A percentile compares a stretch with the other conserved stretches of the same genome.
Conservation (phyloP, 2,113 vertebrate genomes). For the Himantopus leucocephalus region DNA sequence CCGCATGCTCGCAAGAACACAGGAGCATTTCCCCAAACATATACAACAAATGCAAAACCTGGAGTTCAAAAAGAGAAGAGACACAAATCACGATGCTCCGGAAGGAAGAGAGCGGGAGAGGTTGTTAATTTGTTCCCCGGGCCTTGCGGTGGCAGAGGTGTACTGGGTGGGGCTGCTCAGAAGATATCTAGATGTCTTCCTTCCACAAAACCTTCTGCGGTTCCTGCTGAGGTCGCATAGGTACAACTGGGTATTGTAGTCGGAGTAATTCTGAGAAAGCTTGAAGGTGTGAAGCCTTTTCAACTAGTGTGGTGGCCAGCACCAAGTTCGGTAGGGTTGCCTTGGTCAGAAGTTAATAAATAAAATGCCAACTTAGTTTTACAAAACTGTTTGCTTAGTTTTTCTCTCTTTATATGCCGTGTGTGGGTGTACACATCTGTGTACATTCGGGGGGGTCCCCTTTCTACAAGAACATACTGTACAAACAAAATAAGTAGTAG, state of each 20-base stretch:
- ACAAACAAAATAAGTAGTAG: neutral
- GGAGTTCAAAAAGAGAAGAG: neutral
- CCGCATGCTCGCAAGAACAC: fast-evolving
- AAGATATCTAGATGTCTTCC: neutral
- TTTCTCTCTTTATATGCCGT: neutral
- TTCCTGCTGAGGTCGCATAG: neutral
- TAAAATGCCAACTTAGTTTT: neutral
- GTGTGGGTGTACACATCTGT: neutral
- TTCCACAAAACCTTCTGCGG: neutral
- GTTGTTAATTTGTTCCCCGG: neutral
- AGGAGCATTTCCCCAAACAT: neutral
- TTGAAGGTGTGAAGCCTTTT: neutral
- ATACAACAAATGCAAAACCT: neutral
- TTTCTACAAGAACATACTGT: neutral
- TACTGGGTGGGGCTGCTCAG: neutral
- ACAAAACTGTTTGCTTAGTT: neutral
- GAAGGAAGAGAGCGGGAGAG: neutral
- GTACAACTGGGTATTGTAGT: neutral
- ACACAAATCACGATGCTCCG: fast-evolving
- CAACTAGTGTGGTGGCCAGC: neutral
- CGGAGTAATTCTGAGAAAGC: neutral
- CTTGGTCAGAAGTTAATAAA: neutral
- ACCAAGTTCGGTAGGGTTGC: neutral
- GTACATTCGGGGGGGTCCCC: neutral
- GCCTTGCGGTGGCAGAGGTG: neutral